Percentiles rank a stretch among this genome's conserved stretches.
Conservation (phyloP, 2,797 vertebrate genomes). For the Sebastolobus alascanus region DNA sequence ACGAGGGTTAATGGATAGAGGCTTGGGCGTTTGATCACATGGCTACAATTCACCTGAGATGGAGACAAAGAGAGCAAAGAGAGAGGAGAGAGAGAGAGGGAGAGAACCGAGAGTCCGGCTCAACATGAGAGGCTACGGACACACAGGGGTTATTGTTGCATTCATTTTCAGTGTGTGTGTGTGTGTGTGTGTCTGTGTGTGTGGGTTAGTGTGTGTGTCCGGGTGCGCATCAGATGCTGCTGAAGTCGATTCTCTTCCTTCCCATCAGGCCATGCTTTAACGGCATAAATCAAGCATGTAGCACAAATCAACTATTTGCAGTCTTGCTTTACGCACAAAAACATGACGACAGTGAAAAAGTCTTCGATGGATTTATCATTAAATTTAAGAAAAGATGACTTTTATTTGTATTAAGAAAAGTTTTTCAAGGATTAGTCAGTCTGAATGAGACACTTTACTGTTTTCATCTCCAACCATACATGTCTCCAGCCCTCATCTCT, state of each 20-base stretch:
- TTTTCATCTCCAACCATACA: not conserved
- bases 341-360: not conserved
- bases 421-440: not conserved
- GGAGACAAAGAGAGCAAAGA: constrained; percentile 89
- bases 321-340: not conserved
- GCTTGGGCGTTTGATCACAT: constrained; percentile 90
- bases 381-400: not conserved
- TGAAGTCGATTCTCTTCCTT: constrained; percentile 54
- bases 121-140: constrained; percentile 73
- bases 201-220: constrained; percentile 23
- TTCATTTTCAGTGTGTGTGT: constrained; percentile 57
- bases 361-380: not conserved
- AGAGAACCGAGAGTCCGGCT: constrained; percentile 84
- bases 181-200: constrained; percentile 36
- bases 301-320: constrained; percentile 12
- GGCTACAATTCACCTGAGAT: constrained; percentile 90
- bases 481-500: too few species aligned
- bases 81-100: constrained; percentile 78
- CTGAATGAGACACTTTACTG: not conserved
- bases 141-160: constrained; percentile 88
- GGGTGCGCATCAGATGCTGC: constrained; percentile 53
- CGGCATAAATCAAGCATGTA: constrained; percentile 26
- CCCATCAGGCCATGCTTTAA: constrained; percentile 58
- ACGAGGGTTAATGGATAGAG: constrained; percentile 88
- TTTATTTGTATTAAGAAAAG: not conserved